These are phyloP conservation scores for Dreissena rostriformis DNA, from an alignment of 1,140 invertebrate species.

Conservation along the genomic window DNA sequence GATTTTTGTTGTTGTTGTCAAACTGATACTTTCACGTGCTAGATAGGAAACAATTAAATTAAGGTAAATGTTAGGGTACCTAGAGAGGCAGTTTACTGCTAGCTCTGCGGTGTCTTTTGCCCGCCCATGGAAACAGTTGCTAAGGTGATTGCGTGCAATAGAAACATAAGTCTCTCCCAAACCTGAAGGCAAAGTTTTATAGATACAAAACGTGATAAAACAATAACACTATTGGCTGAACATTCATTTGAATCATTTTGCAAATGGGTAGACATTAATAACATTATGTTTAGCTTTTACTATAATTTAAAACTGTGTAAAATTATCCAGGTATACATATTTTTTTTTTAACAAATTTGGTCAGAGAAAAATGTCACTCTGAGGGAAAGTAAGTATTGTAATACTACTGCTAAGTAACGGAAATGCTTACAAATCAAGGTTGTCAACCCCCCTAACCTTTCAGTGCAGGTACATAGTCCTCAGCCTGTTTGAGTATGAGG, in stretches of 20 bases:
- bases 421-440: neutral
- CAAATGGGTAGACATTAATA: no score
- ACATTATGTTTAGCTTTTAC: no score
- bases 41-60: no score
- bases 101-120: slow-evolving; percentile 87
- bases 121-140: slow-evolving; percentile 86
- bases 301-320: no score
- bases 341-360: no score
- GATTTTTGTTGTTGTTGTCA: no score
- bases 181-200: slow-evolving; percentile 57
- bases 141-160: slow-evolving; percentile 60
- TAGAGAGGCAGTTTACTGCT: slow-evolving; percentile 84
- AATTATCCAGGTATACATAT: no score
- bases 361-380: no score
- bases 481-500: slow-evolving; percentile 85
- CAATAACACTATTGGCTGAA: no score
- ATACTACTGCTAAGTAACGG: neutral
- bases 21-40: no score
- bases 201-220: no score
- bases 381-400: neutral
- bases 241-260: no score
- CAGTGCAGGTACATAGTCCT: slow-evolving; percentile 88
- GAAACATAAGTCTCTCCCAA: slow-evolving; percentile 70
- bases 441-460: slow-evolving; percentile 84
- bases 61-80: slow-evolving; percentile 72